Evolutionary conservation across 2,888 invertebrate genomes (phyloP).

Genomic region (Cantharis rustica): DNA sequence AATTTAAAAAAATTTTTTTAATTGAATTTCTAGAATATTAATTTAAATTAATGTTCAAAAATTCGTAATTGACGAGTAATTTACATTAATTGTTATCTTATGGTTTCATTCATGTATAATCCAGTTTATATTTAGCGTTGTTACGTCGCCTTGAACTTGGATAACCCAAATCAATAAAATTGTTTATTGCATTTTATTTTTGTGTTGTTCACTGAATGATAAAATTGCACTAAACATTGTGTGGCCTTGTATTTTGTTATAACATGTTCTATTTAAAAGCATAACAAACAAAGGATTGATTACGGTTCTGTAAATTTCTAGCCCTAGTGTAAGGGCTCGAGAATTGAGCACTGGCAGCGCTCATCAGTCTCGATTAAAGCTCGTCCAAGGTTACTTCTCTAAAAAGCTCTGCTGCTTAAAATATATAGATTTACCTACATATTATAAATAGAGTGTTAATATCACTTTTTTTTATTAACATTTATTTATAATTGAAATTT

Average conservation of each 20-base stretch:
- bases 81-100: neutral
- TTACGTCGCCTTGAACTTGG: neutral
- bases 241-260: neutral
- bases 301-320: slow-evolving; percentile 19
- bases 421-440: slow-evolving; percentile 6
- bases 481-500: neutral
- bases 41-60: neutral
- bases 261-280: neutral
- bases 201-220: neutral
- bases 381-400: slow-evolving; percentile 22
- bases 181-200: neutral
- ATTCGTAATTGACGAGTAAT: neutral
- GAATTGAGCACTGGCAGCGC: slow-evolving; percentile 16
- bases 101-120: neutral
- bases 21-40: neutral
- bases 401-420: slow-evolving; percentile 13
- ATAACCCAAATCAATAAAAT: neutral
- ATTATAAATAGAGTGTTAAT: neutral
- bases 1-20: too few relatives aligned
- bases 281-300: neutral
- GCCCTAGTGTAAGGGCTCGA: slow-evolving; percentile 10
- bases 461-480: neutral
- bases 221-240: neutral
- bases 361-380: slow-evolving; percentile 25
- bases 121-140: neutral